phyloP scores from a whole-genome alignment of 1,140 invertebrate species.

The Bombus superbus region DNA sequence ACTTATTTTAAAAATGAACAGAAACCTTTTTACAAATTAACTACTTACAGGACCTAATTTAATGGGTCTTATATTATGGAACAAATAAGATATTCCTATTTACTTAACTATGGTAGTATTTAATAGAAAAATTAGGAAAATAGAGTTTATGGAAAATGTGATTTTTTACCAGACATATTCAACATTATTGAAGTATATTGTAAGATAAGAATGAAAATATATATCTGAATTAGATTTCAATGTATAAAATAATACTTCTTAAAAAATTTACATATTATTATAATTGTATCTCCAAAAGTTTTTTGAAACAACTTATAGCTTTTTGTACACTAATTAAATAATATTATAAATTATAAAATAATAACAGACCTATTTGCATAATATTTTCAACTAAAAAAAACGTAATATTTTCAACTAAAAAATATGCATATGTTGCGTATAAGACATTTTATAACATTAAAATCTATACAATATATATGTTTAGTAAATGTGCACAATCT shows the following conservation, averaged over 20 bases:
- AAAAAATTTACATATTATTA: neutral
- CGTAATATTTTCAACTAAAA: constrained; percentile 18
- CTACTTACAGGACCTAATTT: neutral
- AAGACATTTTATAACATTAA: constrained; percentile 23
- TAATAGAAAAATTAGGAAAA: constrained; percentile 32
- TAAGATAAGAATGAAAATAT: constrained; percentile 12
- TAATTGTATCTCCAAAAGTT: neutral
- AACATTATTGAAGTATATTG: constrained; percentile 32
- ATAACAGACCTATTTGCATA: constrained; percentile 18
- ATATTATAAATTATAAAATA: constrained; percentile 32
- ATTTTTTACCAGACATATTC: constrained; percentile 40
- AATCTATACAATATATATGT: constrained; percentile 17
- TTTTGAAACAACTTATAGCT: neutral
- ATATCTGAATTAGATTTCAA: constrained; percentile 10
- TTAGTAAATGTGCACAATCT: constrained; percentile 41
- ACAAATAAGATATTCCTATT: constrained; percentile 9
- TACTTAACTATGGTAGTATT: constrained; percentile 8
- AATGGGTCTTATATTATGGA: no score
- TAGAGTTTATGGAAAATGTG: constrained; percentile 8
- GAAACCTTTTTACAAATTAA: constrained; percentile 13
- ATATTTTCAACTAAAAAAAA: constrained; percentile 16
- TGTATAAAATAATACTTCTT: neutral
- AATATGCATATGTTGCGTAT: constrained; percentile 4
- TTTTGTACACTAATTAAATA: constrained; percentile 13
- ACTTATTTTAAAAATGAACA: neutral